Evolutionary conservation across 64 coral and sea anemone species (phyloP), one percentile per base, ranked within the genome.

Genomic region (Acropora yongei): DNA sequence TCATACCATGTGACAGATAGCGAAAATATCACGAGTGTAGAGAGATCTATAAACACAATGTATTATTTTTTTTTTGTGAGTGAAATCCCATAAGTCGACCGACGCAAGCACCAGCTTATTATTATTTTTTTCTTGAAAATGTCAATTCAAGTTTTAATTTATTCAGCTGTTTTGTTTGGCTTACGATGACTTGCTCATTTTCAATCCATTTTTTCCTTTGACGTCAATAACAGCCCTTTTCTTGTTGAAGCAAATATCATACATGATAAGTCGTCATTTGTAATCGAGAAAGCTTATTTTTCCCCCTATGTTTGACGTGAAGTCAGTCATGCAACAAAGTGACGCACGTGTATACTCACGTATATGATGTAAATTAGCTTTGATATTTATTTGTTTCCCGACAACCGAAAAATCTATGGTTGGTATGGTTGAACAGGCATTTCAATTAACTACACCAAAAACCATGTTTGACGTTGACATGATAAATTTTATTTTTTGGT

Each of bases 301-400:
- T 57, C 4, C 12, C 17, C 11, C 78, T 80, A 13, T 40, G n/a
- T 49, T 55, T 55, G 60, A 10, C 44, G 42, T 45, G 44, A 69
- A 71, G 48, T 83, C 8, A 48, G 43, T 49, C 81, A 84, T 84
- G 61, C 63, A 84, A 71, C 63, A 42, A 45, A 17, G 20, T 3
- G 17, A 43, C 3, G 67, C 67, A 69, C 67, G 12, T 12, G 14
- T 69, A 19, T 69, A 12, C 9, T 13, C 30, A 30, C 30, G 30
- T 20, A 69, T 19, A 1, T n/a, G 30, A 6, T 73, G 40, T 73
- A 40, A 40, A 30, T 73, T 5, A 73, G n/a, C n/a, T 73, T 30
- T 30, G n/a, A 18, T 41, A 73, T 40, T 73, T 40, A 40, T 13
- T 5, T 5, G 51, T 61, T 11, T 61, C 4, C 57, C 4, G 4